Evolutionary conservation across 2,888 invertebrate species (phyloP).

Genomic region (Nezara viridula): DNA sequence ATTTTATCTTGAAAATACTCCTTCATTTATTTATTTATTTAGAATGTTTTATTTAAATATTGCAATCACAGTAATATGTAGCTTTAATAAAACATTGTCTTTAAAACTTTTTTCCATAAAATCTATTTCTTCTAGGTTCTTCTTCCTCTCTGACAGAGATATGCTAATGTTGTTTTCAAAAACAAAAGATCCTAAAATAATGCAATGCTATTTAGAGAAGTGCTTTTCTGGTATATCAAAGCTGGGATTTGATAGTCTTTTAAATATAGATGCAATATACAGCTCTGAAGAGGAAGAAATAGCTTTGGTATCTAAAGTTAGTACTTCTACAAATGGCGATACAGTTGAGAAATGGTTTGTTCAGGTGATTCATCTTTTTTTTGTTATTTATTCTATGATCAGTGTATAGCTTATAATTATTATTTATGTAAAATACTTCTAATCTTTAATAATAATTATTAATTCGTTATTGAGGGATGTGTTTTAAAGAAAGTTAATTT

Average conservation of each 20-base stretch:
- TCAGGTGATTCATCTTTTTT: conserved; percentile 68
- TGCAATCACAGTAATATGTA: too few relatives aligned
- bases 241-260: conserved; percentile 78
- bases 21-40: too few relatives aligned
- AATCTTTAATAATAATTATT: background rate
- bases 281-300: conserved; percentile 84
- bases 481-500: background rate
- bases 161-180: conserved; percentile 91
- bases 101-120: too few relatives aligned
- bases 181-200: conserved; percentile 86
- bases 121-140: conserved; percentile 75
- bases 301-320: conserved; percentile 75
- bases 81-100: too few relatives aligned
- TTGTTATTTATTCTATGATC: background rate
- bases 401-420: background rate
- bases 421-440: background rate
- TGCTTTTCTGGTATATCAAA: conserved; percentile 89
- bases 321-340: conserved; percentile 81
- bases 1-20: too few relatives aligned
- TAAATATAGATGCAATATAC: conserved; percentile 83
- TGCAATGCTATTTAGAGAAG: conserved; percentile 89
- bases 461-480: background rate
- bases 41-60: too few relatives aligned
- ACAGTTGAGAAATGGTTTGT: conserved; percentile 91
- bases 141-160: conserved; percentile 92